Conservation (phyloP, 2,113 vertebrate genomes). For the Nematolebias whitei region DNA sequence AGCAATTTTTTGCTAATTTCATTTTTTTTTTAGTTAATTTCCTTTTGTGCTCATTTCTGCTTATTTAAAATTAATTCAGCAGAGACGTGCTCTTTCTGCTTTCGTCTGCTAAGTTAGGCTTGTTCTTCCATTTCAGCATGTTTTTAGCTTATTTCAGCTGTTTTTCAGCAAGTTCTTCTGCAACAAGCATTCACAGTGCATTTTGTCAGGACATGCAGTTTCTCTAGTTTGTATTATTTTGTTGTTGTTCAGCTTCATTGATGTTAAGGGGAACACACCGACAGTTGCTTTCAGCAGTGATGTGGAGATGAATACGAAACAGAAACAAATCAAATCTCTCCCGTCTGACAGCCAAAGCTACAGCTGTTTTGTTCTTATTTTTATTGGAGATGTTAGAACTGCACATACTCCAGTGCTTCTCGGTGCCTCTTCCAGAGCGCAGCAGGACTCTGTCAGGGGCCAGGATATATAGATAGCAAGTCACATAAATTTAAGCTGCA, state of each 20-base stretch:
- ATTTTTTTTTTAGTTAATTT: no score
- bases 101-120: no score
- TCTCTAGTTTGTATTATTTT: no score
- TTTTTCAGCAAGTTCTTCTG: no score
- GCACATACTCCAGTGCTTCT: constrained; percentile 18
- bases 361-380: constrained; percentile 16
- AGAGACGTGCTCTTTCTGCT: no score
- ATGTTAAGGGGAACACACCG: constrained; percentile 10
- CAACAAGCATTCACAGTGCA: no score
- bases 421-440: constrained; percentile 4
- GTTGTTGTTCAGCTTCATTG: constrained; percentile 6
- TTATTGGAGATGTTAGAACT: constrained; percentile 36
- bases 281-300: constrained; percentile 34
- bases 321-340: constrained; percentile 52
- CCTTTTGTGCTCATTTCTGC: no score
- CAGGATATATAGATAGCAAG: constrained; percentile 30
- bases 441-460: constrained; percentile 25
- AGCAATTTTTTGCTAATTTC: no score
- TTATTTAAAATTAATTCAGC: no score
- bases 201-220: no score
- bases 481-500: constrained; percentile 45
- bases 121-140: no score
- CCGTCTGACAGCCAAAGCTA: constrained; percentile 36
- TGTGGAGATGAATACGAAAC: constrained; percentile 20
- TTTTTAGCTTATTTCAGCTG: no score